Percentiles rank a stretch among this genome's conserved stretches.
These are phyloP conservation scores for Psilanteris sp. DNA, from an alignment of 1,140 invertebrate species.

Conservation along the genomic window DNA sequence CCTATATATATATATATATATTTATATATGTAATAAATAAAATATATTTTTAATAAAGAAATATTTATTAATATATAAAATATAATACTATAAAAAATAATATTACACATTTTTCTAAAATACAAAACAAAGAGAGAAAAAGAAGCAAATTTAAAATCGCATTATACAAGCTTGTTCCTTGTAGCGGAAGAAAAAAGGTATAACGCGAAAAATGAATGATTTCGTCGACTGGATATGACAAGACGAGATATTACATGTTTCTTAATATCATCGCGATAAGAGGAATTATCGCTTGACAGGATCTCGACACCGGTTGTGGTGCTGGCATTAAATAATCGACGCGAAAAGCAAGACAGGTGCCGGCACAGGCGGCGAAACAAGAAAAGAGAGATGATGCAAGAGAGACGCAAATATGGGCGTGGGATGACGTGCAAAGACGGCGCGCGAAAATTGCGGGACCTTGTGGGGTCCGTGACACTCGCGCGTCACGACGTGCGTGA, in stretches of 20 bases:
- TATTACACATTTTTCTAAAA: too few species aligned
- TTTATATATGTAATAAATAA: too few species aligned
- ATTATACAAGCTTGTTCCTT: slow-evolving; percentile 25
- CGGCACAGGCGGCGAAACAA: too few species aligned
- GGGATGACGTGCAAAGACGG: slow-evolving; percentile 5
- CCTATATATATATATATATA: too few species aligned
- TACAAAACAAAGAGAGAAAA: too few species aligned
- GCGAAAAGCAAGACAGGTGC: slow-evolving; percentile 59
- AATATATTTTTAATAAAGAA: too few species aligned
- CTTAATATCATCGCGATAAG: slow-evolving; percentile 61
- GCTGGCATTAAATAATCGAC: slow-evolving; percentile 60
- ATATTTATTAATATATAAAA: too few species aligned
- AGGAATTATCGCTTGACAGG: slow-evolving; percentile 59
- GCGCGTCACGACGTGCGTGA: neutral
- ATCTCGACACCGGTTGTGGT: slow-evolving; percentile 60
- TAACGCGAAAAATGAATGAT: slow-evolving; percentile 29
- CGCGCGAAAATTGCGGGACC: slow-evolving; percentile 28
- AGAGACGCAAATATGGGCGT: too few species aligned
- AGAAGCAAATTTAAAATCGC: too few species aligned
- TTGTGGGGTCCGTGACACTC: too few species aligned
- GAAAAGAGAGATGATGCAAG: too few species aligned
- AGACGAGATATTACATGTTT: slow-evolving; percentile 49
- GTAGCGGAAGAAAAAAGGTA: slow-evolving; percentile 3
- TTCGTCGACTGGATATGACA: slow-evolving; percentile 37
- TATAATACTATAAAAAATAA: too few species aligned